phyloP scores from a whole-genome alignment of 2,113 vertebrate genomes.

The Otocyon megalotis region DNA sequence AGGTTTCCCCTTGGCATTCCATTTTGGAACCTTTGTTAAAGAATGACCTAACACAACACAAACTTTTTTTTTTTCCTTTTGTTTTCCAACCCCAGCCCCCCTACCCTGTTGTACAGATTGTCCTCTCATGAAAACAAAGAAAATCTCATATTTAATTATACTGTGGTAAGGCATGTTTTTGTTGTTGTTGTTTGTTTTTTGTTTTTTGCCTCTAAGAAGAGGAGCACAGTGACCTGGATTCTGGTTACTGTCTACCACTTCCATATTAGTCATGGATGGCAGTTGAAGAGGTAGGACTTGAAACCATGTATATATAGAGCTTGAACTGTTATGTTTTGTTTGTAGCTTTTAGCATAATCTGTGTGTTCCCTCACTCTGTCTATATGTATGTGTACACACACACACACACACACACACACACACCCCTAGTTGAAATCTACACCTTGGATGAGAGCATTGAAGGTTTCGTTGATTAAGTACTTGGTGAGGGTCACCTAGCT shows the following conservation, averaged over 20 bases:
- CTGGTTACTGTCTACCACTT: not conserved
- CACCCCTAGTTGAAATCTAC: not conserved
- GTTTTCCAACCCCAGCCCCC: not conserved
- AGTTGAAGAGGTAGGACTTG: not conserved
- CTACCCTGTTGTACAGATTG: not conserved
- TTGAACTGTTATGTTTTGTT: not conserved
- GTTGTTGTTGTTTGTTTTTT: not conserved
- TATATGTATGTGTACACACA: no score
- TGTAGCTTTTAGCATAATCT: not conserved
- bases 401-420: no score
- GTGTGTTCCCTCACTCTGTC: not conserved
- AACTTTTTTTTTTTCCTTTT: not conserved
- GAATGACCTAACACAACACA: not conserved
- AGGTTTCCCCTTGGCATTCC: not conserved
- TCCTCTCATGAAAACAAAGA: not conserved
- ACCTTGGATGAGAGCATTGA: not conserved
- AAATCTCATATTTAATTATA: not conserved
- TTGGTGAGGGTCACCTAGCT: not conserved
- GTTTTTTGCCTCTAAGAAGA: not conserved
- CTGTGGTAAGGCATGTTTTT: not conserved
- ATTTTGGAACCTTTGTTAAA: conserved; percentile 32
- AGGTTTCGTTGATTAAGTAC: not conserved
- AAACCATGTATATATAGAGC: not conserved
- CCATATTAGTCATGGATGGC: not conserved
- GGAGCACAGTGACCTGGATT: not conserved